Evolutionary conservation across 2,797 vertebrate genomes (phyloP).

Genomic region (Spheniscus humboldti): DNA sequence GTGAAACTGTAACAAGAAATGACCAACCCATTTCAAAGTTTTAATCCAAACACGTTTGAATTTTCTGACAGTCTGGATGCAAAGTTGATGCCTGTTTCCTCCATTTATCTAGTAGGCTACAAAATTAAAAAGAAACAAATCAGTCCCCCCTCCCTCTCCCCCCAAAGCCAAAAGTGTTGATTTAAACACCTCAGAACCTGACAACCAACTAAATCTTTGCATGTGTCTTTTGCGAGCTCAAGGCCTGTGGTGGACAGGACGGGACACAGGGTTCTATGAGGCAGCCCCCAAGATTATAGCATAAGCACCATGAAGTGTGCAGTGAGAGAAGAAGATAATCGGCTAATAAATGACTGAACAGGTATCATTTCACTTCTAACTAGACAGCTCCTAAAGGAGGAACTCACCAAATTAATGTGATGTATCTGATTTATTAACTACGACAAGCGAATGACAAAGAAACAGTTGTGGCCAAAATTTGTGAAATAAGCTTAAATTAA

Average conservation of each 20-base stretch:
- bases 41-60: neutral
- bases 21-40: neutral
- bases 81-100: neutral
- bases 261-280: neutral
- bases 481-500: neutral
- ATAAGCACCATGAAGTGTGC: neutral
- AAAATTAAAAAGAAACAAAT: neutral
- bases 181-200: neutral
- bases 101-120: neutral
- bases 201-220: neutral
- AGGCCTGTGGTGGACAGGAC: neutral
- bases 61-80: neutral
- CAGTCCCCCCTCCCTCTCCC: accelerated
- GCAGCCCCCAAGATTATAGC: neutral
- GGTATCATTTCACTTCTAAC: neutral
- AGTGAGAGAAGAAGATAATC: neutral
- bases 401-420: neutral
- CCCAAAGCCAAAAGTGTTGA: neutral
- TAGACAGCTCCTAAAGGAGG: neutral
- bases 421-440: neutral
- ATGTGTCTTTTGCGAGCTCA: neutral
- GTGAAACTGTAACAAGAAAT: neutral
- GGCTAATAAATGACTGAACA: neutral
- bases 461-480: neutral
- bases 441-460: neutral